phyloP scores from a whole-genome alignment of 2,888 invertebrate genomes.

The Apeira syringaria region DNA sequence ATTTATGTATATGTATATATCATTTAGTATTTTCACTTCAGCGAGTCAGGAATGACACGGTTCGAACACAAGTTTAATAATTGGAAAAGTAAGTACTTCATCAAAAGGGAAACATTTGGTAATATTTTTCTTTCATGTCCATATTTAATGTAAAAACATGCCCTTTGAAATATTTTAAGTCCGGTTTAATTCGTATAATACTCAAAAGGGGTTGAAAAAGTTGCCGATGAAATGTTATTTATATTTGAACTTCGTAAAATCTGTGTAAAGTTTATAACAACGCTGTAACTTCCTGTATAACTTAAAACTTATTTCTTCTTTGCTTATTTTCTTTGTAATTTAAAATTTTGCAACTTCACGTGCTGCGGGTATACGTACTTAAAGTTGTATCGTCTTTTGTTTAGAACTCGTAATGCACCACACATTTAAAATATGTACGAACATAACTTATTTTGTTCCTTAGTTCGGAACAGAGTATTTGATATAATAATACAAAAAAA shows the following conservation, averaged over 20 bases:
- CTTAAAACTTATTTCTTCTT: conserved; percentile 46
- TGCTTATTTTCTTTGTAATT: conserved; percentile 72
- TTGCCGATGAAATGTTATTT: conserved; percentile 46
- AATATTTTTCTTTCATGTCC: conserved; percentile 1
- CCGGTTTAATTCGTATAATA: conserved; percentile 27
- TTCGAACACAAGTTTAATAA: too few species aligned
- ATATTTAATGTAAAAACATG: conserved; percentile 24
- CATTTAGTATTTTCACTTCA: too few species aligned
- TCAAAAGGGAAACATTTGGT: background rate
- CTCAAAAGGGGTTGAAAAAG: conserved; percentile 31
- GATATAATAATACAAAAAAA: too few species aligned
- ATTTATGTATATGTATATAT: too few species aligned
- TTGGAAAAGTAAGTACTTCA: too few species aligned
- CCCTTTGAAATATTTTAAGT: conserved; percentile 28
- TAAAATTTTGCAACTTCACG: conserved; percentile 65
- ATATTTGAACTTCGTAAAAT: conserved; percentile 56
- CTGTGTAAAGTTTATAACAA: conserved; percentile 65
- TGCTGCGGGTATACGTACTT: conserved; percentile 46
- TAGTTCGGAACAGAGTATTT: too few species aligned
- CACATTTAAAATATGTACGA: background rate
- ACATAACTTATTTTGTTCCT: too few species aligned
- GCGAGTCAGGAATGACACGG: too few species aligned
- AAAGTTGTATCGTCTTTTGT: conserved; percentile 41
- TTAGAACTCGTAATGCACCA: conserved; percentile 34
- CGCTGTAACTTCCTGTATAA: conserved; percentile 56